Evolutionary conservation across 1,140 invertebrate species (phyloP).

Genomic region (Heliconius himera): DNA sequence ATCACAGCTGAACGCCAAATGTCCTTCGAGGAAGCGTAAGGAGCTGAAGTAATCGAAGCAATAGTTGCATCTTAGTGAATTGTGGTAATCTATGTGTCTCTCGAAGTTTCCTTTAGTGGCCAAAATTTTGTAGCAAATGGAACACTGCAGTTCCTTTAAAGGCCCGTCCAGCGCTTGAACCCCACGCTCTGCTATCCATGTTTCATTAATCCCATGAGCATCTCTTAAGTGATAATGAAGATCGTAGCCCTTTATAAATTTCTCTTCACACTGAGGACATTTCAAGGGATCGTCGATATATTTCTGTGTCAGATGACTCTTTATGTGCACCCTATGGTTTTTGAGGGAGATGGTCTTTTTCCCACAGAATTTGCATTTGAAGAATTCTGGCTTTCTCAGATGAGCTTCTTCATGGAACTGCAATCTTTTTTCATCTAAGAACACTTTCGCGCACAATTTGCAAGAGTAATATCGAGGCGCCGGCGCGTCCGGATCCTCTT

Average conservation of each 20-base stretch:
- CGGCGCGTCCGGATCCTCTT: slow-evolving; percentile 74
- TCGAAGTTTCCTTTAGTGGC: slow-evolving; percentile 75
- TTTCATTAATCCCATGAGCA: slow-evolving; percentile 69
- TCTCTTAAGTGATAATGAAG: slow-evolving; percentile 73
- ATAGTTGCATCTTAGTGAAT: slow-evolving; percentile 77
- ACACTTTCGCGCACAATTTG: slow-evolving; percentile 75
- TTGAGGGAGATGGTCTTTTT: slow-evolving; percentile 74
- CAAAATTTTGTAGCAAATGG: slow-evolving; percentile 75
- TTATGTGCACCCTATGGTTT: slow-evolving; percentile 71
- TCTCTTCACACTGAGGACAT: slow-evolving; percentile 70
- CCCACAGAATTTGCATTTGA: slow-evolving; percentile 78
- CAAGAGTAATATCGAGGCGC: slow-evolving; percentile 63
- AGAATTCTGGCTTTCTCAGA: slow-evolving; percentile 70
- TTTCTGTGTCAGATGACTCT: slow-evolving; percentile 69
- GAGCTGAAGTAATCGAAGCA: slow-evolving; percentile 77
- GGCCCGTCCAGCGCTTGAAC: slow-evolving; percentile 56
- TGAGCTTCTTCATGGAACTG: slow-evolving; percentile 70
- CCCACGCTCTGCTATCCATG: slow-evolving; percentile 66
- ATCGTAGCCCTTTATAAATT: slow-evolving; percentile 68
- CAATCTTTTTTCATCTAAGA: slow-evolving; percentile 65
- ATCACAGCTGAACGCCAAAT: slow-evolving; percentile 72
- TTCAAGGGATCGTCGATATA: slow-evolving; percentile 69
- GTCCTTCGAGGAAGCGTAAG: slow-evolving; percentile 73
- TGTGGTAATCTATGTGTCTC: slow-evolving; percentile 77
- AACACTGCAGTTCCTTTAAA: slow-evolving; percentile 74